Conservation (phyloP, 2,113 vertebrate genomes). For the Chaetura pelagica region DNA sequence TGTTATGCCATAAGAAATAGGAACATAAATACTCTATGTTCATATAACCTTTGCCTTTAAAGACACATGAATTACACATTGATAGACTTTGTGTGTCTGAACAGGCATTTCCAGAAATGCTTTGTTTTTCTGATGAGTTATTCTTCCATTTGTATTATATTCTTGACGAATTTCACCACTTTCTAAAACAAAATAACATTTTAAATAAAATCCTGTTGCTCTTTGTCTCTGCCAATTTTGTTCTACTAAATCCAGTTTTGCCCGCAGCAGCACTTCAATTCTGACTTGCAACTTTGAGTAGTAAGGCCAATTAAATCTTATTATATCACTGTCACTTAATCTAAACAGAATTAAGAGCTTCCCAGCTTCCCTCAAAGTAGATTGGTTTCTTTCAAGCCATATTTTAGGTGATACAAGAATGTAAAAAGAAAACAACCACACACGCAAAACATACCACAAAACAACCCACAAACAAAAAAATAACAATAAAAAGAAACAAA, state of each 20-base stretch:
- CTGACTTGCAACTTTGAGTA: slow-evolving; percentile 61
- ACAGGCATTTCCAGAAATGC: neutral
- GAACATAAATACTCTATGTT: neutral
- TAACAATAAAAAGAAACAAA: neutral
- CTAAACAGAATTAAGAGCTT: slow-evolving; percentile 58
- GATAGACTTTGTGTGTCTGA: neutral
- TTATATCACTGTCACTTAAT: slow-evolving; percentile 38
- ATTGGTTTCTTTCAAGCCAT: slow-evolving; percentile 19
- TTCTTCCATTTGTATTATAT: slow-evolving; percentile 49
- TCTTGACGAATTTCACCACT: slow-evolving; percentile 34
- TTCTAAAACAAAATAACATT: slow-evolving; percentile 39
- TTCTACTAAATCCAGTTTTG: slow-evolving; percentile 64
- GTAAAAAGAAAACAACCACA: neutral
- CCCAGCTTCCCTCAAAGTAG: slow-evolving; percentile 50
- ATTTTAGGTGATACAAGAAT: slow-evolving; percentile 50
- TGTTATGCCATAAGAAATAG: neutral
- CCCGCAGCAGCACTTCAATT: slow-evolving; percentile 55
- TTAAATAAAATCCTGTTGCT: slow-evolving; percentile 56
- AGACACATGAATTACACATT: neutral
- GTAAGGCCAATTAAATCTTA: slow-evolving; percentile 48
- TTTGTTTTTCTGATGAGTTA: neutral
- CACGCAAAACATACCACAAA: neutral
- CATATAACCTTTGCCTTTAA: neutral
- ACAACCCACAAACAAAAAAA: neutral
- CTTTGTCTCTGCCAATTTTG: slow-evolving; percentile 55